A percentile compares a stretch with the other conserved stretches of the same genome.
Conservation (phyloP, 2,888 invertebrate species). For the Pteria penguin region DNA sequence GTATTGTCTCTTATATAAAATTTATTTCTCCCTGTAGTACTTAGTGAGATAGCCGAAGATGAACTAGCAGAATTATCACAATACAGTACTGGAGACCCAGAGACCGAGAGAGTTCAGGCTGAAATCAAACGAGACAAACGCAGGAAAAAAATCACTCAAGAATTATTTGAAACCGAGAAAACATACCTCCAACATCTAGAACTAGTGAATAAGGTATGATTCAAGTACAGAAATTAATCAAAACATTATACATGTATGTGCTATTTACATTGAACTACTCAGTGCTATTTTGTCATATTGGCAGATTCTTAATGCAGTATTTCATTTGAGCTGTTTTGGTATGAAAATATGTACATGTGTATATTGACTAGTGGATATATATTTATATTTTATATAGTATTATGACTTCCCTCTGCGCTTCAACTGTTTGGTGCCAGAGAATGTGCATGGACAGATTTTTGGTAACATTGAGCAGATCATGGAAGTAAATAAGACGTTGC, state of each 20-base stretch:
- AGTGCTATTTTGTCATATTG: too few species aligned
- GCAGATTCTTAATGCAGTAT: not conserved
- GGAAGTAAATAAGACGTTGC: slow-evolving; percentile 78
- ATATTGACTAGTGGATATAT: too few species aligned
- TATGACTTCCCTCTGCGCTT: slow-evolving; percentile 77
- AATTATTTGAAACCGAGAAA: slow-evolving; percentile 86
- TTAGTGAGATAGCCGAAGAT: slow-evolving; percentile 59
- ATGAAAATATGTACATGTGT: too few species aligned
- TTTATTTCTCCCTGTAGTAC: slow-evolving; percentile 44
- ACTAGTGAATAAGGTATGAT: slow-evolving; percentile 82
- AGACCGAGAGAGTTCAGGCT: slow-evolving; percentile 50
- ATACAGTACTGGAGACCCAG: slow-evolving; percentile 26
- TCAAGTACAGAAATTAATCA: too few species aligned
- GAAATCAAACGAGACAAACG: slow-evolving; percentile 61
- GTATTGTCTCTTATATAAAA: not conserved
- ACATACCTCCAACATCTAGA: slow-evolving; percentile 86
- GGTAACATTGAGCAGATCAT: slow-evolving; percentile 80
- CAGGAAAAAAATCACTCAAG: slow-evolving; percentile 83
- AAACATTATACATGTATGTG: too few species aligned
- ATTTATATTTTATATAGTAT: slow-evolving; percentile 64
- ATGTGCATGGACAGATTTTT: slow-evolving; percentile 74
- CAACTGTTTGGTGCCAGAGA: slow-evolving; percentile 71
- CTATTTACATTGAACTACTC: too few species aligned
- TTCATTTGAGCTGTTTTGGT: too few species aligned
- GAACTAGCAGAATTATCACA: slow-evolving; percentile 36